These are phyloP conservation scores for Lucinisca nassula DNA, from an alignment of 2,888 invertebrate species.

Conservation along the genomic window DNA sequence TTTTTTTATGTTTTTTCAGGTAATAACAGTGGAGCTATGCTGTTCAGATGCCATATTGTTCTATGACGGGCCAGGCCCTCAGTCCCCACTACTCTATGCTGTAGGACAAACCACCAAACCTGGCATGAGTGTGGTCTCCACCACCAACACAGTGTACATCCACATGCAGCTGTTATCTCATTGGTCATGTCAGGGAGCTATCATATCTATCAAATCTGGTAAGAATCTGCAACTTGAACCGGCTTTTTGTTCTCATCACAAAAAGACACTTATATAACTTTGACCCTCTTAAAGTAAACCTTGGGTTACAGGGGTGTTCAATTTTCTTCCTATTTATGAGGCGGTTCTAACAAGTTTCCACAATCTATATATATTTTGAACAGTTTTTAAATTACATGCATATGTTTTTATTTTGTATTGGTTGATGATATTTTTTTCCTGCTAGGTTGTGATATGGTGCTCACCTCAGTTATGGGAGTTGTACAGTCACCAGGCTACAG, in stretches of 20 bases:
- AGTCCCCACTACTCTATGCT: conserved; percentile 84
- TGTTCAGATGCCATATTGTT: conserved; percentile 94
- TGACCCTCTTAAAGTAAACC: too few relatives aligned
- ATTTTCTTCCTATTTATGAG: too few relatives aligned
- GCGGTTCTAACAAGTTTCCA: too few relatives aligned
- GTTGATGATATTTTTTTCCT: too few relatives aligned
- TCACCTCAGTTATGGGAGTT: conserved; percentile 93
- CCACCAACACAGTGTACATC: conserved; percentile 89
- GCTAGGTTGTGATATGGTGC: conserved; percentile 92
- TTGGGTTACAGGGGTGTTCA: too few relatives aligned
- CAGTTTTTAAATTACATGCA: too few relatives aligned
- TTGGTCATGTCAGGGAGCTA: conserved; percentile 90
- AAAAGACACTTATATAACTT: too few relatives aligned
- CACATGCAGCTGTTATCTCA: conserved; percentile 68
- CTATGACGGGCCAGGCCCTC: conserved; percentile 95
- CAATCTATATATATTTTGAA: too few relatives aligned
- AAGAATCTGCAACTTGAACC: too few relatives aligned
- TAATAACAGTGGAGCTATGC: conserved; percentile 87
- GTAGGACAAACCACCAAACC: conserved; percentile 92
- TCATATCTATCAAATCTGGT: neutral
- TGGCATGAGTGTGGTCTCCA: conserved; percentile 92
- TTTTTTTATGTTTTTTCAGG: conserved; percentile 72
- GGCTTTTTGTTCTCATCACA: too few relatives aligned
- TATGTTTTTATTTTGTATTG: too few relatives aligned
- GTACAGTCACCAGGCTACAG: conserved; percentile 96